Conservation (phyloP, 2,888 invertebrate genomes). For the Campoletis raptor region DNA sequence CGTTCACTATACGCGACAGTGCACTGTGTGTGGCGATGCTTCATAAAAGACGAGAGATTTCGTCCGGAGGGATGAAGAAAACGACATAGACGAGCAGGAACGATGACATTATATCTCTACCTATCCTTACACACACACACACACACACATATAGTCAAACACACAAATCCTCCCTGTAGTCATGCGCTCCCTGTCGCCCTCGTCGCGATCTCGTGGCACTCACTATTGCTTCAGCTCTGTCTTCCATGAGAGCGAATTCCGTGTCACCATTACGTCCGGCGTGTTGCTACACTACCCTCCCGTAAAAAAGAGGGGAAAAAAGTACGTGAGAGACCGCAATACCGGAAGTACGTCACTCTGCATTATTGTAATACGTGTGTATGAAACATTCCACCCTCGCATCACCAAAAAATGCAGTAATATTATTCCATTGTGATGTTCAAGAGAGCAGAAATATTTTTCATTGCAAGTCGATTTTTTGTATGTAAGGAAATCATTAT, state of each 20-base stretch:
- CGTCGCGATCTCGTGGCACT: constrained; percentile 30
- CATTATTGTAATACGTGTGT: constrained; percentile 6
- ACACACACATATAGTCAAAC: neutral
- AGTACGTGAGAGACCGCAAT: constrained; percentile 21
- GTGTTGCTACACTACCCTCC: constrained; percentile 21
- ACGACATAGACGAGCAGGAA: constrained; percentile 43
- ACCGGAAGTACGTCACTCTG: constrained; percentile 21
- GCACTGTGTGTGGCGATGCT: constrained; percentile 36
- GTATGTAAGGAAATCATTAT: neutral
- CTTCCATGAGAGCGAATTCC: constrained; percentile 59
- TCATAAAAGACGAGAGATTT: constrained; percentile 59
- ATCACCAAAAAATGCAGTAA: neutral
- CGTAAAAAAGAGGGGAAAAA: constrained; percentile 39
- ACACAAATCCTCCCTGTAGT: constrained; percentile 11
- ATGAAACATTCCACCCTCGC: neutral
- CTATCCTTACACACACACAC: neutral
- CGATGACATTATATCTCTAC: constrained; percentile 55
- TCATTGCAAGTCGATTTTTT: neutral
- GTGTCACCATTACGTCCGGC: constrained; percentile 57
- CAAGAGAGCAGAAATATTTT: neutral
- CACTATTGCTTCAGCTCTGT: constrained; percentile 26
- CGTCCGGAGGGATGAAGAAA: constrained; percentile 29
- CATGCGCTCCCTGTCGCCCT: constrained; percentile 29
- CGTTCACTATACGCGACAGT: constrained; percentile 22
- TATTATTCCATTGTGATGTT: neutral